These are phyloP conservation scores for Eulithis testata DNA, from an alignment of 2,888 invertebrate genomes.

Conservation along the genomic window DNA sequence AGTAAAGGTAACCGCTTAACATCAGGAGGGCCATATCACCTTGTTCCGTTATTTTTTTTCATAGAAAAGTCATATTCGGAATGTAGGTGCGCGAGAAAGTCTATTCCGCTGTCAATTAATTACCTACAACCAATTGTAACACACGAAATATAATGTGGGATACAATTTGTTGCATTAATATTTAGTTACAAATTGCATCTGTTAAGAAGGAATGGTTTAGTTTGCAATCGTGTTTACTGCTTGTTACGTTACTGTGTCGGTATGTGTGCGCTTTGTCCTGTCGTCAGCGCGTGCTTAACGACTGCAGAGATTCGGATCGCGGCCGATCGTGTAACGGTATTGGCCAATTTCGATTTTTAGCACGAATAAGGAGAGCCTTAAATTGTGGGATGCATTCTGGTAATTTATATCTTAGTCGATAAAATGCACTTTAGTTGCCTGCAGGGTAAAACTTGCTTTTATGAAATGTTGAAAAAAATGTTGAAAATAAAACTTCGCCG, in stretches of 20 bases:
- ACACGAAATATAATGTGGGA: too few species aligned
- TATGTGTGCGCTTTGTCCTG: constrained; percentile 48
- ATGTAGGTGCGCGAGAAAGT: too few species aligned
- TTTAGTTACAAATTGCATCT: too few species aligned
- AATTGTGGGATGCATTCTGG: constrained; percentile 1
- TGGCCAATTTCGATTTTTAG: constrained; percentile 22
- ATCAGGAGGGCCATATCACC: too few species aligned
- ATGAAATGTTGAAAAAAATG: background rate
- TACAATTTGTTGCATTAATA: too few species aligned
- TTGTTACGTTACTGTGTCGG: constrained; percentile 1
- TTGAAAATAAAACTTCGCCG: too few species aligned
- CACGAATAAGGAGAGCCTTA: constrained; percentile 5
- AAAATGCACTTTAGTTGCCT: background rate
- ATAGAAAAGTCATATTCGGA: too few species aligned
- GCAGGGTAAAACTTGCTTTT: background rate
- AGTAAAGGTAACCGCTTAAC: too few species aligned
- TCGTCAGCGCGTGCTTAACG: constrained; percentile 47
- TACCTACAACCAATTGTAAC: too few species aligned
- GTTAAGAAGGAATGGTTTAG: too few species aligned
- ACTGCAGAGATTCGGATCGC: constrained; percentile 20
- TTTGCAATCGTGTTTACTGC: constrained; percentile 2
- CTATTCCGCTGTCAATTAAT: too few species aligned
- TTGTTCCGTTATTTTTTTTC: too few species aligned
- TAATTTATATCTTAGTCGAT: constrained; percentile 7
- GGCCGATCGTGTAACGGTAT: constrained; percentile 28